These are phyloP conservation scores for Sebastes reedi DNA, from an alignment of 2,797 vertebrate species.

Conservation along the genomic window DNA sequence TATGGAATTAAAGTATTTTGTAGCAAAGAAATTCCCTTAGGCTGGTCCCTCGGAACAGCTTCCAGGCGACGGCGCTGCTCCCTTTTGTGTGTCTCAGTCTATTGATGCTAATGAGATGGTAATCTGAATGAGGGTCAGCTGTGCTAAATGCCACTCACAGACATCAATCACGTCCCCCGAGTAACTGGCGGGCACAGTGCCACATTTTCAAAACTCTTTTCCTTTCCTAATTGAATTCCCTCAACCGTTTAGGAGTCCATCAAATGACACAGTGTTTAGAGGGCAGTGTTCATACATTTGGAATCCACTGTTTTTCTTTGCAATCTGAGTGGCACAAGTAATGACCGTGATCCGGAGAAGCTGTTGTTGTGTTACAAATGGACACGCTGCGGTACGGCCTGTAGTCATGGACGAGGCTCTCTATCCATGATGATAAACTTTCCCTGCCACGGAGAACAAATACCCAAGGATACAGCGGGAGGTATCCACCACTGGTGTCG, in stretches of 20 bases:
- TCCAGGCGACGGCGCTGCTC: conserved; percentile 32
- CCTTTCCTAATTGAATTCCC: conserved; percentile 72
- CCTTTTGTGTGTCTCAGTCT: conserved; percentile 53
- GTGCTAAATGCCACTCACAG: conserved; percentile 75
- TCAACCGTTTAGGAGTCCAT: conserved; percentile 64
- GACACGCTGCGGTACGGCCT: conserved; percentile 29
- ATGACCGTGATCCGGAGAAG: conserved; percentile 43
- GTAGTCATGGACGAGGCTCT: conserved; percentile 50
- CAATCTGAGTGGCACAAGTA: conserved; percentile 45
- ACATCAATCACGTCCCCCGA: conserved; percentile 73
- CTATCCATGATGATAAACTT: conserved; percentile 61
- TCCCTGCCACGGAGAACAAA: conserved; percentile 50
- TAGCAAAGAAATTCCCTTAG: conserved; percentile 45
- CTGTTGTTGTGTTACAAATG: conserved; percentile 59
- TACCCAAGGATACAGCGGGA: conserved; percentile 54
- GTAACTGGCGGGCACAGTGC: conserved; percentile 54
- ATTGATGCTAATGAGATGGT: conserved; percentile 75
- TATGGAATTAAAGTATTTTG: conserved; percentile 67
- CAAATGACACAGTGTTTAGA: conserved; percentile 51
- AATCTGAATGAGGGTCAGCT: conserved; percentile 74
- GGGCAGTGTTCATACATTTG: conserved; percentile 52
- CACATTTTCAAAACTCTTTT: conserved; percentile 68
- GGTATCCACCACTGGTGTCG: conserved; percentile 50
- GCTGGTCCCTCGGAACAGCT: conserved; percentile 47
- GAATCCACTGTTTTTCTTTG: conserved; percentile 55